phyloP scores from a whole-genome alignment of 2,797 vertebrate species.

The Enoplosus armatus region DNA sequence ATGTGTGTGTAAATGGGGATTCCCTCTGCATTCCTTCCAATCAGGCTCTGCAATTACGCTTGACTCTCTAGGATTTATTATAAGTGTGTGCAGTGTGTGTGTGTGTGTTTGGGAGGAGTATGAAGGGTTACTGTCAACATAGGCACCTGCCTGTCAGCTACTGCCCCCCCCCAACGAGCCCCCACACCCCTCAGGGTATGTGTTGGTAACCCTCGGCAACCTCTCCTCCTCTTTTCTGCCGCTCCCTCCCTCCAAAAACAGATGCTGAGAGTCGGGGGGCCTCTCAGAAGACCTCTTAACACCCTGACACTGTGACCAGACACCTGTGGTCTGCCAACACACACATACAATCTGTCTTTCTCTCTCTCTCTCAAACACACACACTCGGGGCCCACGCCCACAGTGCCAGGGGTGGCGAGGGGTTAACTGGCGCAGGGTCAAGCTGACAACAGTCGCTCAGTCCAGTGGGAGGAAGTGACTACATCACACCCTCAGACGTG shows the following conservation, averaged over 20 bases:
- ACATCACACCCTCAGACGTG: constrained; percentile 81
- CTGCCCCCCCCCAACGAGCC: constrained; percentile 58
- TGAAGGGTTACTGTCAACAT: constrained; percentile 76
- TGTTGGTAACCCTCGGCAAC: constrained; percentile 86
- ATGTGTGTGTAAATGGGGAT: constrained; percentile 72
- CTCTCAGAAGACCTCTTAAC: constrained; percentile 84
- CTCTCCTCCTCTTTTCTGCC: constrained; percentile 80
- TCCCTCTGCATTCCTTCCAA: constrained; percentile 76
- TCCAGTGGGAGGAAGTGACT: constrained; percentile 89
- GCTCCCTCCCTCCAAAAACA: constrained; percentile 82
- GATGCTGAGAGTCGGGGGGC: constrained; percentile 81
- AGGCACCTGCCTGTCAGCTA: constrained; percentile 86
- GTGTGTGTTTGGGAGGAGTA: constrained; percentile 23
- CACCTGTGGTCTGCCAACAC: constrained; percentile 82
- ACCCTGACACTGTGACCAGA: constrained; percentile 82
- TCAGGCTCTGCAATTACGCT: constrained; percentile 81
- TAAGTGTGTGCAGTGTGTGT: constrained; percentile 51
- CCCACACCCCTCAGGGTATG: constrained; percentile 77
- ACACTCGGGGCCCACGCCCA: constrained; percentile 87
- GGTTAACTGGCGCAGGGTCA: constrained; percentile 93
- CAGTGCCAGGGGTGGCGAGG: constrained; percentile 83
- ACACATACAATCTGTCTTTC: constrained; percentile 62
- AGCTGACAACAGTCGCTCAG: constrained; percentile 89
- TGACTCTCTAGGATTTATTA: constrained; percentile 60
- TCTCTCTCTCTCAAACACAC: constrained; percentile 69